Evolutionary conservation across 1,140 invertebrate genomes (phyloP).

Genomic region (Agrypnia vestita): DNA sequence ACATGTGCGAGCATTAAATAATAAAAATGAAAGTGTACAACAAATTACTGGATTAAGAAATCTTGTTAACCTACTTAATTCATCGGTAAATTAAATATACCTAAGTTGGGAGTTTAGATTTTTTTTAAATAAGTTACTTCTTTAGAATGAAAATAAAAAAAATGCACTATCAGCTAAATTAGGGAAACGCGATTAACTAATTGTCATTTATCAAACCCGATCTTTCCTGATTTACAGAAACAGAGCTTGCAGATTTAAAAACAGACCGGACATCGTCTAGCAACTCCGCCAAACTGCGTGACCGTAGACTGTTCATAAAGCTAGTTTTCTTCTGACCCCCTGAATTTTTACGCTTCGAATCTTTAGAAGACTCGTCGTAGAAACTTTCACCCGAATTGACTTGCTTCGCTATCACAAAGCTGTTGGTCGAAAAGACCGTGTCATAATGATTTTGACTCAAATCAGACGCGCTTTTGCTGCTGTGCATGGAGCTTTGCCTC

Average conservation of each 20-base stretch:
- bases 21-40: slow-evolving; percentile 43
- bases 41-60: background rate
- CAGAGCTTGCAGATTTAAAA: slow-evolving; percentile 58
- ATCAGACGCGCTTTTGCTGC: slow-evolving; percentile 46
- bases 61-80: no score
- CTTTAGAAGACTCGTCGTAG: background rate
- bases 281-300: slow-evolving; percentile 36
- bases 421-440: slow-evolving; percentile 66
- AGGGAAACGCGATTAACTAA: slow-evolving; percentile 1
- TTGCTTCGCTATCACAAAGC: slow-evolving; percentile 65
- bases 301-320: slow-evolving; percentile 65
- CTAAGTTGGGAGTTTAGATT: background rate
- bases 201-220: slow-evolving; percentile 11
- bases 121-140: background rate
- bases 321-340: slow-evolving; percentile 60
- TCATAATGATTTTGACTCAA: slow-evolving; percentile 64
- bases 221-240: slow-evolving; percentile 65
- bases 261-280: slow-evolving; percentile 55
- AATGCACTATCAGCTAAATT: background rate
- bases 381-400: slow-evolving; percentile 63
- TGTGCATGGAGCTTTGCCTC: slow-evolving; percentile 9
- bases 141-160: background rate
- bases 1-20: slow-evolving; percentile 46
- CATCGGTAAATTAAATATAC: background rate
- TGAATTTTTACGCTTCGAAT: background rate